phyloP scores from a whole-genome alignment of 2,888 invertebrate species.

The Apotomis capreana region DNA sequence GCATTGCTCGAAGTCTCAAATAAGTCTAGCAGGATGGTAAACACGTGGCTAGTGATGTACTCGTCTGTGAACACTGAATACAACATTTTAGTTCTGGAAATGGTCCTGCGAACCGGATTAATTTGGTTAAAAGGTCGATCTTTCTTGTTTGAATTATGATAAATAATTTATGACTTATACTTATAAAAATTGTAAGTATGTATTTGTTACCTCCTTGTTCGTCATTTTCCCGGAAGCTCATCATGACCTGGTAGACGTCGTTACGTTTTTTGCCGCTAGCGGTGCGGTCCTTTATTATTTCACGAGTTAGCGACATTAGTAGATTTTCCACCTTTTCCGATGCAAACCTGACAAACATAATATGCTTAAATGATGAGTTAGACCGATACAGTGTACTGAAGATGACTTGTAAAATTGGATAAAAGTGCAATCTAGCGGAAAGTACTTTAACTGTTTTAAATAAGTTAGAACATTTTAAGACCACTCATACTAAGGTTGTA shows the following conservation, averaged over 20 bases:
- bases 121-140: too few species aligned
- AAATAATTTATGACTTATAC: too few species aligned
- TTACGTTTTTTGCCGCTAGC: slow-evolving; percentile 29
- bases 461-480: too few species aligned
- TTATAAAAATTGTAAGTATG: too few species aligned
- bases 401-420: too few species aligned
- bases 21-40: slow-evolving; percentile 53
- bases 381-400: too few species aligned
- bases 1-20: slow-evolving; percentile 54
- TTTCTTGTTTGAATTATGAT: too few species aligned
- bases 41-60: slow-evolving; percentile 52
- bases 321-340: slow-evolving; percentile 21
- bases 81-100: background rate
- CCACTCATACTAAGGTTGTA: too few species aligned
- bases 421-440: too few species aligned
- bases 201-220: slow-evolving; percentile 21
- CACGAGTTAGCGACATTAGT: slow-evolving; percentile 22
- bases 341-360: slow-evolving; percentile 8
- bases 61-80: slow-evolving; percentile 46
- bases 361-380: too few species aligned
- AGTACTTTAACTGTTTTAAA: too few species aligned
- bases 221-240: slow-evolving; percentile 18
- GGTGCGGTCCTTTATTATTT: slow-evolving; percentile 28
- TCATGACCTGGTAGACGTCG: slow-evolving; percentile 32
- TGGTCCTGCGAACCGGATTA: slow-evolving; percentile 9